phyloP scores from a whole-genome alignment of 2,797 vertebrate species.

The Lutjanus argentimaculatus region DNA sequence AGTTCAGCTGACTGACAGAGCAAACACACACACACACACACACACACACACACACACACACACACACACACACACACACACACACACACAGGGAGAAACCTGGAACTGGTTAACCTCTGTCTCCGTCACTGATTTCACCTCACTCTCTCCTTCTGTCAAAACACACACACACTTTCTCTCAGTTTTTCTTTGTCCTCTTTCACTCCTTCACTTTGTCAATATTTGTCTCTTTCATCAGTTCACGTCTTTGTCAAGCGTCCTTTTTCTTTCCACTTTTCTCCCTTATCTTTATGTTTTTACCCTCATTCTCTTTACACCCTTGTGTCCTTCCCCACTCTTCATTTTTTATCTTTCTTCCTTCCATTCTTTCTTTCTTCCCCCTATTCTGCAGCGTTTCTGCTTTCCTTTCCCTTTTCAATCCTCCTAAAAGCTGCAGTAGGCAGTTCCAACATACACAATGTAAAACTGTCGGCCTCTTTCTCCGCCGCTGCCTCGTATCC shows the following conservation, averaged over 20 bases:
- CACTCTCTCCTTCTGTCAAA: slow-evolving; percentile 28
- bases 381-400: not conserved
- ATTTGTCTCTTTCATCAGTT: slow-evolving; percentile 80
- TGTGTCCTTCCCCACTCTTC: not conserved
- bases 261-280: slow-evolving; percentile 62
- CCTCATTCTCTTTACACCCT: not conserved
- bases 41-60: slow-evolving; percentile 14
- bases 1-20: slow-evolving; percentile 64
- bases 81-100: slow-evolving; percentile 54
- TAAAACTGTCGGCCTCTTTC: too few relatives aligned
- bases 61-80: slow-evolving; percentile 28
- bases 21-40: slow-evolving; percentile 43
- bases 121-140: slow-evolving; percentile 52
- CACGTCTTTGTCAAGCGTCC: slow-evolving; percentile 82
- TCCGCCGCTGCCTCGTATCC: too few relatives aligned
- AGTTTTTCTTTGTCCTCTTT: slow-evolving; percentile 78
- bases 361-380: not conserved
- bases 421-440: not conserved
- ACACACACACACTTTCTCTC: slow-evolving; percentile 29
- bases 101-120: slow-evolving; percentile 77
- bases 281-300: slow-evolving; percentile 63
- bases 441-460: too few relatives aligned
- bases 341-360: not conserved
- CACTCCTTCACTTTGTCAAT: slow-evolving; percentile 69
- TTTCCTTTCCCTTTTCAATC: not conserved